Base-by-base conservation (phyloP, 2,888 invertebrate species). In the Trissolcus brochymenae region DNA sequence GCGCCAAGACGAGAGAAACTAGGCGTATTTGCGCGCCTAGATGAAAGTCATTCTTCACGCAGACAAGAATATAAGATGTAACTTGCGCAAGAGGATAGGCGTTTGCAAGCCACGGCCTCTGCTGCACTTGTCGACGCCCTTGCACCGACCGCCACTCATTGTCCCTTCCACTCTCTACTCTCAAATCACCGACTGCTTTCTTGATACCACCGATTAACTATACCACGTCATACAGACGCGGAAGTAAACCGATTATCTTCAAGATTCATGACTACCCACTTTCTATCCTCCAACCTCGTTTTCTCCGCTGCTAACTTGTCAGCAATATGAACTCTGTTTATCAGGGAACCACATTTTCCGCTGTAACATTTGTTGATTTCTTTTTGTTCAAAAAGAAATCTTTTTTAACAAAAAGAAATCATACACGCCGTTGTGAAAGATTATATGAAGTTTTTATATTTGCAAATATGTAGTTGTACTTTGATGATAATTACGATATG, bases 11-110 rank as follows among this genome's bases (percentile, higher is more conserved):
- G 64, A 59, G 54, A 59, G 53, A 67, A 76, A 74, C 75, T 74
- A 61, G 56, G 60, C 81, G 60, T 76, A 79, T 76, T 61, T 66
- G 64, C 76, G 35, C 35, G 78, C 72, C 74, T 76, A 75, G 78
- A 73, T 74, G 57, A 67, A 56, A 74, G 54, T 78, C 70, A 66
- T 77, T 79, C 76, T 72, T 74, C 49, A 54, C 49, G 74, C 73
- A 64, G 43, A 67, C 76, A 67, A 64, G 55, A 46, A 73, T 43
- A 51, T 68, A 19, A 62, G 51, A 70, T 76, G 56, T 55, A 65
- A 40, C 53, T 51, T 46, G 46, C 43, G 51, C 17, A n/a, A 19
- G 40, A 35, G 56, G 51, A 67, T 67, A 76, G 72, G 76, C 76
- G 76, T 70, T 54, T n/a, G 29, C 57, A 56, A 73, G 74, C 62